Conservation (phyloP, 2,888 invertebrate species). For the Carterocephalus palaemon region DNA sequence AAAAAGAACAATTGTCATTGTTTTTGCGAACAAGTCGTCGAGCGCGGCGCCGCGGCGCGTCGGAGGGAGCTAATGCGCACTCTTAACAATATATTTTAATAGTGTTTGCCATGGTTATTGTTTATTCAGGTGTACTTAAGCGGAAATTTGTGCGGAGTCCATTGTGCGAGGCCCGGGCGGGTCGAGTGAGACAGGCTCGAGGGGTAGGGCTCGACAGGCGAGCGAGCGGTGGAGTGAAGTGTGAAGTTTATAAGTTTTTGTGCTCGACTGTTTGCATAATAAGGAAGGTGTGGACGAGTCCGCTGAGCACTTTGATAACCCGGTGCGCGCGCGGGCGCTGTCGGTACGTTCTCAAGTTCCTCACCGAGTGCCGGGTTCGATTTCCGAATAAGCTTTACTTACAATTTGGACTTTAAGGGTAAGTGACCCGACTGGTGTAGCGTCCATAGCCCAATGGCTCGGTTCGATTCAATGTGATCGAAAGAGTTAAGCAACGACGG, state of each 20-base stretch:
- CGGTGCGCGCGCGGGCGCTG: too few relatives aligned
- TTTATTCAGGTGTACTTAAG: constrained; percentile 23
- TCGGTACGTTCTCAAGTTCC: too few relatives aligned
- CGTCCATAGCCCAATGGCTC: too few relatives aligned
- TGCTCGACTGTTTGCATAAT: constrained; percentile 4
- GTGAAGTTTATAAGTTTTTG: constrained; percentile 14
- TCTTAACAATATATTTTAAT: constrained; percentile 22
- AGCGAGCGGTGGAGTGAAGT: constrained; percentile 1
- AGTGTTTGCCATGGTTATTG: constrained; percentile 21
- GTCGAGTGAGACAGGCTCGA: background rate
- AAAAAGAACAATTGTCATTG: constrained; percentile 24
- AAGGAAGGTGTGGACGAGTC: background rate
- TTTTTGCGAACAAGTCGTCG: constrained; percentile 22
- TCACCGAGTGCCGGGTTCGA: too few relatives aligned
- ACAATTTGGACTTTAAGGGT: too few relatives aligned
- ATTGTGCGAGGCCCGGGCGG: background rate
- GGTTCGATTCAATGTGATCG: too few relatives aligned
- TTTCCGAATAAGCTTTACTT: too few relatives aligned
- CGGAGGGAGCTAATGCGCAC: constrained; percentile 9
- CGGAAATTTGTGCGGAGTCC: constrained; percentile 17
- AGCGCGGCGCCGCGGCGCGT: too few relatives aligned
- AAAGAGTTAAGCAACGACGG: too few relatives aligned
- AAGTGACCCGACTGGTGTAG: too few relatives aligned
- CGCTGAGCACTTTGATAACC: too few relatives aligned
- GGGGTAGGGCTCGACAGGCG: background rate